Base-by-base conservation (phyloP, 1,140 invertebrate species). In the Scaptomyza pallida region DNA sequence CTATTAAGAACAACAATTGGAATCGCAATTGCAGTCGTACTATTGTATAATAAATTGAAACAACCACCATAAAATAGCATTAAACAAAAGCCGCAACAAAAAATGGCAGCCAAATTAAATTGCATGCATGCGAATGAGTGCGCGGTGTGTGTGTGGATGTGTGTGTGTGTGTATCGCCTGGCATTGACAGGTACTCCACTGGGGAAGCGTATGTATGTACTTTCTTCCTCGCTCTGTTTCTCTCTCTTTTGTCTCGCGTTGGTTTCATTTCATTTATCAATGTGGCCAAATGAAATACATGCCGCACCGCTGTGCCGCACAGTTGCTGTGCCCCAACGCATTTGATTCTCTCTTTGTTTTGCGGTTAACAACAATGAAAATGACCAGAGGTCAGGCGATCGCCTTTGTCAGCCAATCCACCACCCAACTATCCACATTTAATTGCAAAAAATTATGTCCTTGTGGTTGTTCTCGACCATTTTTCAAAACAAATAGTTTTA, bases 21-120 rank as follows among this genome's bases (percentile, higher is more conserved):
- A 37, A 54, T 21, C 13, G 45, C 30, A 55, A 55, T 43, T 57
- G 54, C 40, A 73, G 48, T 41, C 47, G 59, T 75, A 37, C 12
- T 3, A 76, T 80, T 55, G 52, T 79, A 72, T 78, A 86, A 77
- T 81, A 86, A 85, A 86, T 86, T 75, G 82, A 81, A 81, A 78
- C 73, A 86, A 86, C 81, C 81, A 81, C 81, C 81, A 61, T 80
- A 59, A 88, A 86, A 81, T 81, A 70, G 70, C 61, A 74, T 69
- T 57, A 86, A 85, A 76, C 76, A 83, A 75, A n/a, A 76, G 67
- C 76, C 81, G 72, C 76, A 86, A 74, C 80, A 75, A 72, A 85
- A 79, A 85, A 37, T 37, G 56, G 26, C 61, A 79, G 70, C 61
- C 77, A 75, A 83, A 83, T 83, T 80, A 72, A 85, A 85, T 85